Base-by-base conservation (phyloP, 2,113 vertebrate species). In the Cichladusa arquata region DNA sequence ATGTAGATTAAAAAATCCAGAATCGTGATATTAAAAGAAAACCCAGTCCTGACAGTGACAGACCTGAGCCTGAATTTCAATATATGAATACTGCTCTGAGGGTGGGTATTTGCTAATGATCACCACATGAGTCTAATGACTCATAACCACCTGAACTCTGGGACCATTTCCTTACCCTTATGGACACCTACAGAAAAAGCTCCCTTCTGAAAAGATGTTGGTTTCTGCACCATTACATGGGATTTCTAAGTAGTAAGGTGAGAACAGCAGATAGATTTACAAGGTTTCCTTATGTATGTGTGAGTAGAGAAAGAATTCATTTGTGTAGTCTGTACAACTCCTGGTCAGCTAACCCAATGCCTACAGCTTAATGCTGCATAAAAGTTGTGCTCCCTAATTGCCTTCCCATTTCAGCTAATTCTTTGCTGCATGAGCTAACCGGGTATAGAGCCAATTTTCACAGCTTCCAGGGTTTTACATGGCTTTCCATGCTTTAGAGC, bases 321-420 rank as follows among this genome's bases (percentile, higher is more conserved):
- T 81, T 81, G 24, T 45, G 67, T 25, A 86, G 51, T 66, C 71
- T 70, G 25, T 56, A 40, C n/a, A 71, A 29, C 62, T 86, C 74
- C 40, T 88, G 61, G 57, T 26, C 33, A 4, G 58, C 62, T 86
- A 86, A 76, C 40, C 36, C 53, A 76, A 44, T 62, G 84, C 79
- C 96, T 82, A 69, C 69, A 92, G 95, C 79, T 92, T 81, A 93
- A 58, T 26, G 50, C 90, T 86, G 69, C 74, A 62, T 84, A 86
- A 23, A 92, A 83, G 42, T 96, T 96, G 51, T n/a, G 48, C 60
- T 89, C 61, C 61, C 74, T 93, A 95, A 86, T 86, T 80, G 81
- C 29, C 48, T 81, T 78, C 66, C 54, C 24, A 61, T 86, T 92
- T 77, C 60, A 93, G 88, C 48, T 86, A 58, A 95, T 64, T 69